Conservation (phyloP, 2,113 vertebrate species). For the Forbesichthys papilliferus region DNA sequence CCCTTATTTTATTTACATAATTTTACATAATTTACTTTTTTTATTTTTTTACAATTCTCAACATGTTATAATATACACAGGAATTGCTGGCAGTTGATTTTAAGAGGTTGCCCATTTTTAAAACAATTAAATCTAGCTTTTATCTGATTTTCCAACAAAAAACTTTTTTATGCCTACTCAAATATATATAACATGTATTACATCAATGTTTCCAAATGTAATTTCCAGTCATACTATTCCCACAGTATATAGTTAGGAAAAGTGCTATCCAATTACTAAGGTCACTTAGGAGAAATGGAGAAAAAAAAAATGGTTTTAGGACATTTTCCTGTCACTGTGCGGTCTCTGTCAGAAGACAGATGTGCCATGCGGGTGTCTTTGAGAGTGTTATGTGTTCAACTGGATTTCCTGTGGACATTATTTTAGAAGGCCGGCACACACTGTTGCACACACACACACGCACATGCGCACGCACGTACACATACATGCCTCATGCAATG, state of each 20-base stretch:
- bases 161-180: neutral
- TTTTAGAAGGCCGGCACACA: conserved; percentile 14
- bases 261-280: neutral
- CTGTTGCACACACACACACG: conserved; percentile 12
- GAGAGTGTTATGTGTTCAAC: conserved; percentile 34
- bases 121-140: too few species aligned
- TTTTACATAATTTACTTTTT: neutral
- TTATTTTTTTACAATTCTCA: too few species aligned
- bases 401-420: conserved; percentile 39
- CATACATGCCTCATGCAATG: conserved; percentile 26
- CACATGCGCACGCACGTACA: conserved; percentile 13
- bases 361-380: conserved; percentile 44
- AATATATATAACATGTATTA: neutral
- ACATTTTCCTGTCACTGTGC: conserved; percentile 34
- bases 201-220: too few species aligned
- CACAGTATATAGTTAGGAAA: neutral
- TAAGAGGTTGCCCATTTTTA: too few species aligned
- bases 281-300: conserved; percentile 6
- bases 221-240: neutral
- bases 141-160: too few species aligned
- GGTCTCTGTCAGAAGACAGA: conserved; percentile 40
- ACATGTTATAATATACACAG: too few species aligned
- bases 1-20: neutral
- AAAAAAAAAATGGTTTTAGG: conserved; percentile 30
- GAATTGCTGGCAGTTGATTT: too few species aligned